Conservation (phyloP, 2,113 vertebrate species). For the Triplophysa siluroides region DNA sequence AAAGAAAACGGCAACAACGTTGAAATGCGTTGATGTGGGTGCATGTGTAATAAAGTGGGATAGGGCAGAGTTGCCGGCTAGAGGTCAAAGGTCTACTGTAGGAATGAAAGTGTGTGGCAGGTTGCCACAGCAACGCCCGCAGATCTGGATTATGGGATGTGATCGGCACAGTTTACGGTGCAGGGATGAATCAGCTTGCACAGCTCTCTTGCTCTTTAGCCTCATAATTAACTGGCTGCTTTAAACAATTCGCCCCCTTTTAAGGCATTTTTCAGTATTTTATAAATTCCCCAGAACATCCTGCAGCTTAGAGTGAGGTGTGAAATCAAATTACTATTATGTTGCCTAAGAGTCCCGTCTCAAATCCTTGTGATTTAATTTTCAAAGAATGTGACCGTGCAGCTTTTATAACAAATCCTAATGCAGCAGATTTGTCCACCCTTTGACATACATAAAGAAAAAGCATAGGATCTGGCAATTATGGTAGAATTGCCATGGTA, state of each 20-base stretch:
- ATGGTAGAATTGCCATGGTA: background rate
- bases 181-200: background rate
- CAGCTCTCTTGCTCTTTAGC: conserved; percentile 26
- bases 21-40: background rate
- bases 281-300: conserved; percentile 31
- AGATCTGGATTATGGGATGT: conserved; percentile 35
- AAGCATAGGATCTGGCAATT: background rate
- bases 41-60: background rate
- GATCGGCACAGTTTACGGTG: conserved; percentile 20
- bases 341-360: conserved; percentile 38
- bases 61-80: conserved; percentile 7
- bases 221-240: conserved; percentile 29
- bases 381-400: conserved; percentile 12
- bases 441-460: background rate
- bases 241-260: background rate
- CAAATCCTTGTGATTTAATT: conserved; percentile 40
- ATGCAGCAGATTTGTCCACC: background rate
- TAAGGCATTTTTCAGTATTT: conserved; percentile 1
- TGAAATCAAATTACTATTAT: conserved; percentile 53
- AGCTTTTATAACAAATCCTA: conserved; percentile 41
- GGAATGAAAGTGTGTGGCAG: conserved; percentile 18
- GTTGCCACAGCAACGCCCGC: conserved; percentile 21
- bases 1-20: background rate
- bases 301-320: conserved; percentile 39
- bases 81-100: conserved; percentile 33